Percentiles rank a stretch among this genome's conserved stretches.
Evolutionary conservation across 2,888 invertebrate species (phyloP).

Genomic region (Folsomia candida): DNA sequence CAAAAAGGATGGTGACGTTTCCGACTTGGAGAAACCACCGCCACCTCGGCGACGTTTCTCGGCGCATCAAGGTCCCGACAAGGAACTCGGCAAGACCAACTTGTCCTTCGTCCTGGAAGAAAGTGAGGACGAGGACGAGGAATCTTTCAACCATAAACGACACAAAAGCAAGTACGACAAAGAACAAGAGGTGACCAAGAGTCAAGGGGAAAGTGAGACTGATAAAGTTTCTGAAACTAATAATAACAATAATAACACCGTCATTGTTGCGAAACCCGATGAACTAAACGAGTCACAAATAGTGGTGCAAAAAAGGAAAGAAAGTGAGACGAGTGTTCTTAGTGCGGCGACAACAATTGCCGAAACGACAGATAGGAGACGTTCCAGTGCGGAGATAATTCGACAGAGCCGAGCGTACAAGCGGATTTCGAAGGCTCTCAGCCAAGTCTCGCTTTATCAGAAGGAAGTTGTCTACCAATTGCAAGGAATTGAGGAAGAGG

Average conservation of each 20-base stretch:
- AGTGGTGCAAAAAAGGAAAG: background rate
- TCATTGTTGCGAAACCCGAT: background rate
- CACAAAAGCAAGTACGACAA: background rate
- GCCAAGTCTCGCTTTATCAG: slow-evolving; percentile 35
- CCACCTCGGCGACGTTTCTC: background rate
- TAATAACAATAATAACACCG: slow-evolving; percentile 23
- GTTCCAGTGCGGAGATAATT: slow-evolving; percentile 40
- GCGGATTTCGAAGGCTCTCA: slow-evolving; percentile 42
- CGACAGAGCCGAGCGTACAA: slow-evolving; percentile 42
- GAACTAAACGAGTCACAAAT: background rate
- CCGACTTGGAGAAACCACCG: too few species aligned
- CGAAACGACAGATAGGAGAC: slow-evolving; percentile 3
- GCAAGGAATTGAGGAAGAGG: slow-evolving; percentile 44
- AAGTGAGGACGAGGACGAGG: slow-evolving; percentile 32
- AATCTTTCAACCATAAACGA: background rate
- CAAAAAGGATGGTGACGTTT: too few species aligned
- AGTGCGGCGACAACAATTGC: background rate
- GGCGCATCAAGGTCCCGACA: background rate
- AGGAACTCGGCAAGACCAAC: slow-evolving; percentile 24
- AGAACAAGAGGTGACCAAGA: background rate
- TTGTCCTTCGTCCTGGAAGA: slow-evolving; percentile 40
- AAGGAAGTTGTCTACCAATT: slow-evolving; percentile 33
- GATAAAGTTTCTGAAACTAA: slow-evolving; percentile 13
- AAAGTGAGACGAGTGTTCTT: background rate
- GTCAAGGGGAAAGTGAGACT: background rate